Evolutionary conservation across 2,888 invertebrate genomes (phyloP), one percentile per base, ranked within the genome.

Genomic region (Aphelenchoides bicaudatus): DNA sequence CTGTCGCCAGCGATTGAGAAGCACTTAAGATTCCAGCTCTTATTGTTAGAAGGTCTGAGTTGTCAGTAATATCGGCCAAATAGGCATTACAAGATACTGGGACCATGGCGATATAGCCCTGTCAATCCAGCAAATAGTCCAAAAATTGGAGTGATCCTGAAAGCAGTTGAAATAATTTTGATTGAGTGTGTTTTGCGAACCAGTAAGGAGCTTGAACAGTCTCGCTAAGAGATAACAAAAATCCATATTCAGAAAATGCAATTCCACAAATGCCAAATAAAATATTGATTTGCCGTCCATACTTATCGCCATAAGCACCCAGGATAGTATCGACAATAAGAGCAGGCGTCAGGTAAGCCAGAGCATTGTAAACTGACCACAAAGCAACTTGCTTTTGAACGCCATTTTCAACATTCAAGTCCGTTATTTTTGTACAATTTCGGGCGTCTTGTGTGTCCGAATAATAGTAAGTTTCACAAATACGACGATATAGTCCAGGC

Each of bases 51-150:
- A 62, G 19, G 4, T 66, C 48, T 19, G 25, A 31, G 43, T 70
- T 66, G 27, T 56, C 55, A 2, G 70, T 70, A 21, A 58, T 64
- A 49, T 70, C 70, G n/a, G 70, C 70, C n/a, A 70, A 59, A 47
- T 64, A 71, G 8, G 70, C 68, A 31, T 70, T 65, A 56, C 69
- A 70, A 1, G 67, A 68, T 2, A 70, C 70, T 5, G 69, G 70
- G 34, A 67, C 25, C 25, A 65, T 37, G 5, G 55, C 59, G 23
- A 62, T 62, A 30, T 62, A 65, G 13, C 65, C 65, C n/a, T 4
- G 61, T 61, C 21, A 57, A 25, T 13, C 66, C 66, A 2, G 68
- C 43, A 29, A 61, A 29, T 13, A 67, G 46, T 3, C 63, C 67
- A 43, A 65, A 63, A 10, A 66, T 31, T 10, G 59, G 39, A 0